Evolutionary conservation across 2,888 invertebrate genomes (phyloP).

Genomic region (Myopa testacea): DNA sequence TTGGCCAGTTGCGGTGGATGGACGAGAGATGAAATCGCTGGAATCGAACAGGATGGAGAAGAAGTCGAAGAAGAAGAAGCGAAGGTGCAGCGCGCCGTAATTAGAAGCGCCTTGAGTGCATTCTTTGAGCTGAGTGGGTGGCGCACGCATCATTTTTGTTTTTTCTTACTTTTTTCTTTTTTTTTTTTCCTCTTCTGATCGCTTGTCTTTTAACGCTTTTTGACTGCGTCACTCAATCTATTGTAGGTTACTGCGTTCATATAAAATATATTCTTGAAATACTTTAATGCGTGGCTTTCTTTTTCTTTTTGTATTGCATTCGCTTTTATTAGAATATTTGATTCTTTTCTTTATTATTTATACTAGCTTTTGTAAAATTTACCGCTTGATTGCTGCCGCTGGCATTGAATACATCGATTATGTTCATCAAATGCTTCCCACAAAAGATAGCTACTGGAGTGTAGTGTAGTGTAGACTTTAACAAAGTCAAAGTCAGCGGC

Average conservation of each 20-base stretch:
- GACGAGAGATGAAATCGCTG: background rate
- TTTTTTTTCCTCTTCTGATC: no score
- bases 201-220: no score
- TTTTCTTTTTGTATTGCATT: no score
- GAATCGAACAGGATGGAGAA: no score
- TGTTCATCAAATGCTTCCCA: background rate
- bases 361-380: background rate
- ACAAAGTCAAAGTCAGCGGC: constrained; percentile 23
- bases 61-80: no score
- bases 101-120: no score
- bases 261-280: no score
- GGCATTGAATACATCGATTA: constrained; percentile 8
- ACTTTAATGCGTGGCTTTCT: no score
- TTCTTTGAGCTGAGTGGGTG: background rate
- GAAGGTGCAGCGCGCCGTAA: no score
- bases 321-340: background rate
- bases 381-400: constrained; percentile 14
- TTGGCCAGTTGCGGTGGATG: background rate
- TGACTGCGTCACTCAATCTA: no score
- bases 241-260: no score
- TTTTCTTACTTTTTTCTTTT: background rate
- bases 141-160: no score
- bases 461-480: constrained; percentile 2
- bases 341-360: background rate
- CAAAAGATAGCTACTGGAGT: background rate